Evolutionary conservation across 2,113 vertebrate genomes (phyloP).

Genomic region (Gallinago jamesoni): DNA sequence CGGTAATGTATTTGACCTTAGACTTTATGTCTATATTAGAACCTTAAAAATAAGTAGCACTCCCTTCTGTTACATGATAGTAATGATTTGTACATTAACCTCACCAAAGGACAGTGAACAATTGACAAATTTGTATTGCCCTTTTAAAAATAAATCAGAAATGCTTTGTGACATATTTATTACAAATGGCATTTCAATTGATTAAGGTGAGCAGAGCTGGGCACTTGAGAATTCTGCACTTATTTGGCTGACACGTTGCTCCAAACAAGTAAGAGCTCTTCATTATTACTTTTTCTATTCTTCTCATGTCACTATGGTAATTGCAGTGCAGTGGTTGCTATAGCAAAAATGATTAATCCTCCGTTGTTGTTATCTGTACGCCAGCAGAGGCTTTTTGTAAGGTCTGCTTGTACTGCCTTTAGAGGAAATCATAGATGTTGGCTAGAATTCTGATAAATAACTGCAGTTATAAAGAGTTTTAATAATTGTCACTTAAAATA

Average conservation of each 20-base stretch:
- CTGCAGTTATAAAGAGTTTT: background rate
- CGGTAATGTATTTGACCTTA: background rate
- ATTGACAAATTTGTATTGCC: background rate
- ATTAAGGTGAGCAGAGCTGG: constrained; percentile 35
- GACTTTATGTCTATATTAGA: background rate
- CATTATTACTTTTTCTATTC: constrained; percentile 35
- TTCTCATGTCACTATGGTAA: constrained; percentile 51
- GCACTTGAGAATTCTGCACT: constrained; percentile 5
- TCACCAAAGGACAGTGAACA: background rate
- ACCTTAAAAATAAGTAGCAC: background rate
- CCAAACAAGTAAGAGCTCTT: constrained; percentile 51
- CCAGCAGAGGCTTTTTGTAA: constrained; percentile 28
- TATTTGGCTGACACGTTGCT: constrained; percentile 27
- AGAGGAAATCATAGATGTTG: constrained; percentile 31
- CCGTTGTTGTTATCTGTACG: constrained; percentile 13
- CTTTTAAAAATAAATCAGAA: constrained; percentile 16
- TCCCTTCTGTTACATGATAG: background rate
- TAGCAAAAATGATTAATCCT: constrained; percentile 68
- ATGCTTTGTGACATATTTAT: constrained; percentile 13
- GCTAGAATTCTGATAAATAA: constrained; percentile 48
- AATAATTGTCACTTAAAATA: background rate
- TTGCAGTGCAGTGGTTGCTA: constrained; percentile 59
- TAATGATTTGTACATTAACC: background rate
- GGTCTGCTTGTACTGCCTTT: background rate
- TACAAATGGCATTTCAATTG: constrained; percentile 10